Evolutionary conservation across 1,140 invertebrate genomes (phyloP), one percentile per base, ranked within the genome.

Genomic region (Brachionus rotundiformis): DNA sequence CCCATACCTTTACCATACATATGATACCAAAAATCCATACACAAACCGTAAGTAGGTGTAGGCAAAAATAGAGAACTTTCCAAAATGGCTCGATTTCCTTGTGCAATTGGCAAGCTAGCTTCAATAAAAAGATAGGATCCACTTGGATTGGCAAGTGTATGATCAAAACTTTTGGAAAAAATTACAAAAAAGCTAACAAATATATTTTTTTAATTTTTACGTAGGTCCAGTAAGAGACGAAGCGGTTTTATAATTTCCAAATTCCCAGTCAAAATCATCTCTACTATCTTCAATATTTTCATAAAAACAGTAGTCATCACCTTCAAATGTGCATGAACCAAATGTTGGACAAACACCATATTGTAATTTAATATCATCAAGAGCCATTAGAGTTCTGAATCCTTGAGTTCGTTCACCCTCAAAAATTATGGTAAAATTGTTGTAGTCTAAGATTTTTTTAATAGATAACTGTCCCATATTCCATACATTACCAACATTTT

Each of bases 251-350:
- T 84, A 82, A 44, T 71, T 83, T 8, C 84, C 84, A 47, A 85
- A 83, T 8, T 84, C 79, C 86, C 86, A 86, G 82, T 86, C 85
- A 84, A 86, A 86, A 39, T 85, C 59, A 75, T 86, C 86, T 7
- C 73, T 80, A 63, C 86, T 85, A 13, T 81, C 83, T 10, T 49
- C 27, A 16, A 82, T 80, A 80, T 84, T 83, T 3, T 11, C 31
- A 10, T 83, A 87, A 39, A 76, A 82, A 83, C 93, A 94, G 0
- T 93, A 84, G 84, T 90, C 89, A 25, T 81, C 2, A 82, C 84
- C 54, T 81, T 87, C 86, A 83, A 87, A 87, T 75, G 86, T 83
- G 83, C 86, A 81, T 19, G 54, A 36, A 3, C 27, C 31, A 39
- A 61, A 68, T 59, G 63, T 2, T 75, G 33, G 81, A 71, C 81